Percentiles rank a stretch among this genome's conserved stretches.
Conservation (phyloP, 2,113 vertebrate genomes). For the Hylia prasina region DNA sequence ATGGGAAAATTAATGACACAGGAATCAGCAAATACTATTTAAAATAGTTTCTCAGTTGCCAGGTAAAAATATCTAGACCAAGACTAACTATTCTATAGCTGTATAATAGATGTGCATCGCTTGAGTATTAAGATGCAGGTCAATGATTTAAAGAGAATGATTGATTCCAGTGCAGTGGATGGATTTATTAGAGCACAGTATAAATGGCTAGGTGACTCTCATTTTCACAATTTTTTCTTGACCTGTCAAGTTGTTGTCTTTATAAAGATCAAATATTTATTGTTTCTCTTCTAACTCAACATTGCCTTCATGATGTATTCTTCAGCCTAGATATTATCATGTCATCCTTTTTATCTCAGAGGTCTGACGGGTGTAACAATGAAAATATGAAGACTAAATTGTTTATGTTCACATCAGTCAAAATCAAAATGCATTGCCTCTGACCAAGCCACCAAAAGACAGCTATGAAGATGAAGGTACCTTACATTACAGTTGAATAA, state of each 20-base stretch:
- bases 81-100: not conserved
- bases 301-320: not conserved
- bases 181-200: not conserved
- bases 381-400: not conserved
- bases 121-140: not conserved
- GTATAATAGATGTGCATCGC: not conserved
- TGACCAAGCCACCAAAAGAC: not conserved
- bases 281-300: not conserved
- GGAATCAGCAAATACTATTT: not conserved
- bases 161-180: not conserved
- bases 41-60: not conserved
- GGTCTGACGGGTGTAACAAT: not conserved
- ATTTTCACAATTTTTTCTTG: not conserved
- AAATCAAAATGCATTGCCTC: not conserved
- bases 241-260: not conserved
- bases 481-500: not conserved
- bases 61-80: not conserved
- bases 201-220: not conserved
- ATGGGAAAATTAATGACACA: not conserved
- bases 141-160: not conserved
- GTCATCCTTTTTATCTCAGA: not conserved
- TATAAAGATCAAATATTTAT: not conserved
- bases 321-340: not conserved
- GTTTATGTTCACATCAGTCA: not conserved
- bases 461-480: not conserved